Base-by-base conservation (phyloP, 2,113 vertebrate genomes). In the Cyprinus carpio region DNA sequence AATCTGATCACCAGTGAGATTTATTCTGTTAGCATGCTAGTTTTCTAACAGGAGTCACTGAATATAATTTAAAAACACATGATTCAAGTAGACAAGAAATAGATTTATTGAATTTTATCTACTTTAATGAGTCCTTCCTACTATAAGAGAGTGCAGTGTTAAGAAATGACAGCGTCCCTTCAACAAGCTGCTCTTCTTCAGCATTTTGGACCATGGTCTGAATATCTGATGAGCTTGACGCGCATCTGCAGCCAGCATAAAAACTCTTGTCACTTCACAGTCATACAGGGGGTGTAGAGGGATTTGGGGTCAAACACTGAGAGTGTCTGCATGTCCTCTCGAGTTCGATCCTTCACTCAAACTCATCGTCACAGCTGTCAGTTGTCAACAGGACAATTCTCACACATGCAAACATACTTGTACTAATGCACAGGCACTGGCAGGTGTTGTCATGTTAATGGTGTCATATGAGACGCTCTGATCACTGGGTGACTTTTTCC, bases 381-480 rank as follows among this genome's bases (percentile, higher is more conserved):
- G 80, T 51, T 81, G 43, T 81, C 62, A 75, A 23, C 49, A 75
- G 27, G 64, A 78, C 29, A 54, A 80, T 54, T 71, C 54, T 65
- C 75, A 86, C 51, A 49, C 25, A 77, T 65, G 74, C 58, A 86
- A 49, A 75, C 58, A 54, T n/a, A 74, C 51, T 54, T 34, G 4
- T 67, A 74, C 67, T 40, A 20, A 60, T 31, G 46, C 56, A 76
- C 58, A 78, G 34, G 58, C 54, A 54, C 40, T n/a, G 37, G 29
- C 29, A 75, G 82, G 56, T 76, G 80, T 76, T 62, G 43, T 84
- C 56, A 81, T 20, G 27, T 64, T 81, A 81, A 81, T 81, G 79
- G 34, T 51, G 80, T 81, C 64, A 69, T n/a, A 34, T 49, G 62
- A 81, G 80, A 81, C 67, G 79, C 40, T 49, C 60, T 46, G 60